Conservation (phyloP, 1,140 invertebrate species). For the Ditylenchus dipsaci region DNA sequence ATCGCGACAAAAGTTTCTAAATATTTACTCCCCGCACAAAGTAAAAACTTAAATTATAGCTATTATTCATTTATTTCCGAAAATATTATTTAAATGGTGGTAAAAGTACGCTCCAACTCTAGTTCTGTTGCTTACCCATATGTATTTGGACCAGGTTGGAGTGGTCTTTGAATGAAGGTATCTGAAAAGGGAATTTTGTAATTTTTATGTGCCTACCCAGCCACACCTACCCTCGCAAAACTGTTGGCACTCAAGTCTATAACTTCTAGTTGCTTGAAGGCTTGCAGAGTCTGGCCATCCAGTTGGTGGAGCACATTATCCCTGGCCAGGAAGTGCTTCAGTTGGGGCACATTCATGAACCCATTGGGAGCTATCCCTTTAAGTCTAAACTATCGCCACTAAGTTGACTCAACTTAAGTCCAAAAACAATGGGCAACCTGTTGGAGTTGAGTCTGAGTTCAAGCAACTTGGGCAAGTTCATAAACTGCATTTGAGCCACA, state of each 20-base stretch:
- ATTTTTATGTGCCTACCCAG: background rate
- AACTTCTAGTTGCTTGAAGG: conserved; percentile 41
- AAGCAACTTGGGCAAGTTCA: conserved; percentile 53
- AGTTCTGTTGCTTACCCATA: background rate
- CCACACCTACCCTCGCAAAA: conserved; percentile 22
- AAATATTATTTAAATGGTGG: too few relatives aligned
- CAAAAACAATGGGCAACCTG: too few relatives aligned
- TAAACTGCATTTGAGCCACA: conserved; percentile 49
- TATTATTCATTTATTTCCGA: too few relatives aligned
- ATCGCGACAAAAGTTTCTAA: too few relatives aligned
- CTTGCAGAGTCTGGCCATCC: conserved; percentile 36
- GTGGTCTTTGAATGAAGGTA: conserved; percentile 54
- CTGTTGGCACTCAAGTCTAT: conserved; percentile 36
- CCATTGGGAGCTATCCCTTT: conserved; percentile 45
- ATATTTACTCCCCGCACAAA: too few relatives aligned
- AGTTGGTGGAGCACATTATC: conserved; percentile 43
- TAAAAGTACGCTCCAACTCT: too few relatives aligned
- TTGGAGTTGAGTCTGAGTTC: conserved; percentile 51
- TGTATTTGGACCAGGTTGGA: conserved; percentile 39
- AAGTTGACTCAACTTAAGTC: too few relatives aligned
- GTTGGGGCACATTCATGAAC: conserved; percentile 55
- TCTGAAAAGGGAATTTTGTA: conserved; percentile 23
- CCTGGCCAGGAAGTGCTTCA: conserved; percentile 39
- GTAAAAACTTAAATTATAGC: too few relatives aligned
- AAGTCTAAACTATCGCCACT: conserved; percentile 14